Evolutionary conservation across 2,888 invertebrate species (phyloP), one percentile per base, ranked within the genome.

Genomic region (Acheta domesticus): DNA sequence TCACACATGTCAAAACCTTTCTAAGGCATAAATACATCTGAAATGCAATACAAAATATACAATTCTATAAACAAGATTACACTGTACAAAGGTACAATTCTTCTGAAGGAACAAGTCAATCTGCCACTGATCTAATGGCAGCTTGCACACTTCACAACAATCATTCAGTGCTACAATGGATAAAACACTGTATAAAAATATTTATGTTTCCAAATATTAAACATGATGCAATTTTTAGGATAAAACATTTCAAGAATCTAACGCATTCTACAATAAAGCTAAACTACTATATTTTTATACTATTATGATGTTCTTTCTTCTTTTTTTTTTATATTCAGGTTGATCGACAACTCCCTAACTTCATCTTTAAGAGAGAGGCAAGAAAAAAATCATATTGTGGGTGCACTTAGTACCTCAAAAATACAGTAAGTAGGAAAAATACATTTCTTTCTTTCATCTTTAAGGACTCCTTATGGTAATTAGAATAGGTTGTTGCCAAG

Each of bases 111-210:
- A 36, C 36, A 36, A 36, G 36, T 36, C 36, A 36, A 36, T 36
- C 36, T 36, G 36, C 36, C 36, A 36, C 36, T 36, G 36, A 36
- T 8, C 36, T 36, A 36, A 36, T 36, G 5, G 36, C 36, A 36
- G 36, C 8, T 36, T 36, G 62, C 62, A 62, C 16, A n/a, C 62
- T 19, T 14, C 62, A 8, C n/a, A 14, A 62, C 62, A 62, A 14
- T 19, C 62, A 19, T 62, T 62, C 62, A 19, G n/a, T 19, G 62
- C 62, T 62, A 14, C n/a, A 19, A 62, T 14, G 62, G n/a, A 19
- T 62, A 62, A 62, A 62, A 62, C 14, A 62, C 62, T 16, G 62
- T 62, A 62, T 62, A 62, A 62, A 62, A 62, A 62, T 62, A 62
- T 62, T 62, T 19, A n/a, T 19, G 36, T 36, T 36, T 36, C 14